Evolutionary conservation across 2,888 invertebrate genomes (phyloP), one percentile per base, ranked within the genome.

Genomic region (Adelognathus sp.): DNA sequence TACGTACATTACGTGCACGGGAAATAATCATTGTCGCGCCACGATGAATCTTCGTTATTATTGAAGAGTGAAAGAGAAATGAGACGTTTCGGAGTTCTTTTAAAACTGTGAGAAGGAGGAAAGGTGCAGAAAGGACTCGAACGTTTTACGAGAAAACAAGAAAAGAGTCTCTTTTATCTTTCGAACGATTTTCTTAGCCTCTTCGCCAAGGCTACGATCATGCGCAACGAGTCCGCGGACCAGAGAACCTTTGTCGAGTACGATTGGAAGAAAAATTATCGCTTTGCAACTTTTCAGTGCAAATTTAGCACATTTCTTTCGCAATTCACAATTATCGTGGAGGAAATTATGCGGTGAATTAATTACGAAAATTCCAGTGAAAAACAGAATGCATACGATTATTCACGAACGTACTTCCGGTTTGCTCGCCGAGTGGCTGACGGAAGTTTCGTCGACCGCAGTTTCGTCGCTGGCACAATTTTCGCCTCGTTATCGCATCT

Each of bases 211-310:
- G 41, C 52, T 6, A 14, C 29, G 66, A 41, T 66, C 76, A 72
- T 77, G 76, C 72, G 76, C 76, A 41, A 3, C 50, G 41, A 39
- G 18, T 11, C 7, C 24, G 41, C 60, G n/a, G n/a, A 16, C n/a
- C 63, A 56, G 18, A 52, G 27, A 63, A 36, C 24, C 33, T 46
- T 67, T 41, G 54, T 56, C 61, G 46, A 67, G 27, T 61, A 44
- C 52, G 29, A 46, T 33, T 39, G 16, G 9, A 27, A n/a, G 11
- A 3, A 2, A 24, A 14, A 27, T 6, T 1, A 16, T 29, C 27
- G 1, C 2, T 29, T 14, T 21, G 5, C 6, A 11, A 24, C 24
- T 46, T 21, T 21, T 54, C 27, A 14, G 14, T 54, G 14, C 14
- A 27, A 16, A 54, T 29, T n/a, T 0, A 46, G 4, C 11, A 4